phyloP scores from a whole-genome alignment of 2,888 invertebrate genomes.

The Siphlonurus alternatus region DNA sequence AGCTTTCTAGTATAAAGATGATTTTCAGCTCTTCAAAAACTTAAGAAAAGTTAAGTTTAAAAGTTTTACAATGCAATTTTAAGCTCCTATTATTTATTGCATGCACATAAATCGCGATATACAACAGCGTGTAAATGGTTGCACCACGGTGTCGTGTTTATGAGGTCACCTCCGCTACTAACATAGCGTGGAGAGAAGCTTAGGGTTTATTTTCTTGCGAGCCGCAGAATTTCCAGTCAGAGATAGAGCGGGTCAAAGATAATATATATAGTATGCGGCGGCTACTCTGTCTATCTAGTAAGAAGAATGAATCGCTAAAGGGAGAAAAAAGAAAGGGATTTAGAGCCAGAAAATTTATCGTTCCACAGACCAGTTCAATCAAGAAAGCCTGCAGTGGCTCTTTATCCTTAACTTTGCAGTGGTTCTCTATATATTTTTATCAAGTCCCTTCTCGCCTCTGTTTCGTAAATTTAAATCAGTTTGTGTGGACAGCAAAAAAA shows the following conservation, averaged over 20 bases:
- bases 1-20: too few species aligned
- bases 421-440: not conserved
- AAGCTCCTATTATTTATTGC: too few species aligned
- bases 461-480: too few species aligned
- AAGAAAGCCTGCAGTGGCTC: not conserved
- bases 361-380: conserved; percentile 2
- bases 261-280: not conserved
- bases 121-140: not conserved
- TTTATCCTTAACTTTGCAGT: not conserved
- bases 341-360: not conserved
- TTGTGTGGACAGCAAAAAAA: too few species aligned
- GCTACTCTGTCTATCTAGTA: not conserved
- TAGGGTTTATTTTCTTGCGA: too few species aligned
- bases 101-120: not conserved
- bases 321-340: not conserved
- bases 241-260: not conserved
- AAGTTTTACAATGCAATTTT: too few species aligned
- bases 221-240: not conserved
- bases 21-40: too few species aligned
- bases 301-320: not conserved
- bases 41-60: too few species aligned
- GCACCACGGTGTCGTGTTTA: not conserved
- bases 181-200: too few species aligned
- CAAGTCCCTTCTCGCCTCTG: too few species aligned
- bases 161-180: not conserved